A percentile compares a stretch with the other conserved stretches of the same genome.
Evolutionary conservation across 1,140 invertebrate species (phyloP).

Genomic region (Caerostris darwini): DNA sequence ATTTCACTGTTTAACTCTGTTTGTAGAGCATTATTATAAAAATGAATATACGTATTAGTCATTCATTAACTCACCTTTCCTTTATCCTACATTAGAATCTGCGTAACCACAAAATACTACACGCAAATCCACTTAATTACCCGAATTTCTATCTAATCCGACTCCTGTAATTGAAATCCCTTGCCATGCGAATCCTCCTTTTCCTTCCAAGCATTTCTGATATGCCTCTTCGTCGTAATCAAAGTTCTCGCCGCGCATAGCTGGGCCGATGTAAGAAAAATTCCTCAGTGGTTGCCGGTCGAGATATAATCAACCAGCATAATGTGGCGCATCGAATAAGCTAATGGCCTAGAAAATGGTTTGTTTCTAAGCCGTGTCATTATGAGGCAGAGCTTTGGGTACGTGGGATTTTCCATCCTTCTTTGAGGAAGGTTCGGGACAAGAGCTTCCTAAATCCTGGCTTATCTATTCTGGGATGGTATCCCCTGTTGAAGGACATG

Average conservation of each 20-base stretch:
- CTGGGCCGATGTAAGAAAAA: neutral
- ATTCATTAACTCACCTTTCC: too few species aligned
- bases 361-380: neutral
- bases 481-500: neutral
- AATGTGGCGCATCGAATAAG: slow-evolving; percentile 23
- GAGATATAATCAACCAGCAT: slow-evolving; percentile 23
- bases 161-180: neutral
- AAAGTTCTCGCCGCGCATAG: neutral
- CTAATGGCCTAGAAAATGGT: slow-evolving; percentile 42
- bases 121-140: neutral
- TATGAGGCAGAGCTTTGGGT: neutral
- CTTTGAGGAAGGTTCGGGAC: neutral
- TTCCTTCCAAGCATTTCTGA: neutral
- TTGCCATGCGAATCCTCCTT: neutral
- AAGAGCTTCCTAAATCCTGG: neutral
- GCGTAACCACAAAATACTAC: too few species aligned
- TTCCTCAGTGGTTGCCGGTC: neutral
- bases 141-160: neutral
- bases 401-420: slow-evolving; percentile 8
- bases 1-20: too few species aligned
- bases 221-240: neutral
- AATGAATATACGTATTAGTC: too few species aligned
- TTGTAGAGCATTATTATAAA: too few species aligned
- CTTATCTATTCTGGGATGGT: neutral
- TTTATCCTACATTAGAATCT: too few species aligned